Conservation (phyloP, 2,113 vertebrate genomes). For the Ciconia stormi region DNA sequence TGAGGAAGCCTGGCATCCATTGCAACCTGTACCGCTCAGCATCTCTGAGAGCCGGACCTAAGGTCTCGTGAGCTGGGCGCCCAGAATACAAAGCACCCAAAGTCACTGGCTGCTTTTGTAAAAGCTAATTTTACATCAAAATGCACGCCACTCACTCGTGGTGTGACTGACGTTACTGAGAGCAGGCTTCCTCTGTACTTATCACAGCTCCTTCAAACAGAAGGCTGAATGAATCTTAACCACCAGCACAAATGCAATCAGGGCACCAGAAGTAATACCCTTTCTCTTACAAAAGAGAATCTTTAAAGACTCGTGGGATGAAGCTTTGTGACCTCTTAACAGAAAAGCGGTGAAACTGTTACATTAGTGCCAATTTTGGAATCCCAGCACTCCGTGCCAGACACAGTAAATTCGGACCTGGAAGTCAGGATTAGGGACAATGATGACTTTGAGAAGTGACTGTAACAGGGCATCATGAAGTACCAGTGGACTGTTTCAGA, state of each 20-base stretch:
- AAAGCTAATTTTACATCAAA: background rate
- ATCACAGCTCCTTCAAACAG: background rate
- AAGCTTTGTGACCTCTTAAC: background rate
- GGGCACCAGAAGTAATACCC: background rate
- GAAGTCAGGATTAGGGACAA: background rate
- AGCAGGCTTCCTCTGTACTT: background rate
- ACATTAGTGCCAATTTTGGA: background rate
- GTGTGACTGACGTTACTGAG: background rate
- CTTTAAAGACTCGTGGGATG: rapidly evolving
- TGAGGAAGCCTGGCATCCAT: background rate
- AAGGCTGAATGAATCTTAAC: background rate
- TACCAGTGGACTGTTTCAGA: background rate
- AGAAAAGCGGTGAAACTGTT: background rate
- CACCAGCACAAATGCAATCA: background rate
- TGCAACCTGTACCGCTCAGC: rapidly evolving
- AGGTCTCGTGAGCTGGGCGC: background rate
- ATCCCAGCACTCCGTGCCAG: background rate
- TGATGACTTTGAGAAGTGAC: background rate
- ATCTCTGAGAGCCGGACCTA: rapidly evolving
- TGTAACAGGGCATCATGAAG: background rate
- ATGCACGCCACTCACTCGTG: background rate
- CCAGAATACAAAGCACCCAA: background rate
- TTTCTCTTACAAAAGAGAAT: background rate
- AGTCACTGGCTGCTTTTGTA: background rate
- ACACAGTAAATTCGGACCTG: background rate